Evolutionary conservation across 2,797 vertebrate species (phyloP).

Genomic region (Sebastes steindachneri): DNA sequence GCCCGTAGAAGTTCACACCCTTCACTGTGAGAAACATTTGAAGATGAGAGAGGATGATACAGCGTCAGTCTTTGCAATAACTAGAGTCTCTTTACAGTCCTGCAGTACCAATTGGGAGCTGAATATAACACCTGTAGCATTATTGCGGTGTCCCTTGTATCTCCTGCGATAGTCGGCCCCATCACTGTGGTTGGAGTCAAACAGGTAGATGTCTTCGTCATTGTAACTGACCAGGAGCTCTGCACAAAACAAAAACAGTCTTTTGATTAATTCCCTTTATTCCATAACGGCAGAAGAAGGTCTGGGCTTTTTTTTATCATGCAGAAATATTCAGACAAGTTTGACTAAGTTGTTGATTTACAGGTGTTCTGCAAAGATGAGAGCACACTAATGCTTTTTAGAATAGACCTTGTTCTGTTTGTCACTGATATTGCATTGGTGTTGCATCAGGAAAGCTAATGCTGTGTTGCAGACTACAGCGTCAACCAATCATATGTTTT

Average conservation of each 20-base stretch:
- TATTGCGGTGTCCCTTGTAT: slow-evolving; percentile 97
- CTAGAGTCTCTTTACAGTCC: neutral
- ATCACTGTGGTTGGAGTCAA: slow-evolving; percentile 93
- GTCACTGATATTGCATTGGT: slow-evolving; percentile 15
- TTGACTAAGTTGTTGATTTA: neutral
- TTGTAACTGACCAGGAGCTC: slow-evolving; percentile 97
- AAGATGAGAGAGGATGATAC: neutral
- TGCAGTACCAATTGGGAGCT: neutral
- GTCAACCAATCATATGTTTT: no score
- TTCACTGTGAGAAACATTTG: slow-evolving; percentile 85
- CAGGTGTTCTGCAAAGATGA: neutral
- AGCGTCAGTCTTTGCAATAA: neutral
- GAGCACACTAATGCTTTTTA: neutral
- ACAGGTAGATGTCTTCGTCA: slow-evolving; percentile 97
- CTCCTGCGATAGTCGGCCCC: slow-evolving; percentile 91
- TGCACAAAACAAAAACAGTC: slow-evolving; percentile 50
- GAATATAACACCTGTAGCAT: slow-evolving; percentile 88
- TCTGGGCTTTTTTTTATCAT: neutral
- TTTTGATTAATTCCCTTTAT: neutral
- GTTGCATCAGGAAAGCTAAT: slow-evolving; percentile 17
- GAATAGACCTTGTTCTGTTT: neutral
- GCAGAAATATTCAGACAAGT: neutral
- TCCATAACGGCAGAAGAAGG: neutral
- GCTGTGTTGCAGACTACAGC: no score
- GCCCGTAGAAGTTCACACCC: slow-evolving; percentile 97